Conservation (phyloP, 2,113 vertebrate genomes). For the Melierax canorus region DNA sequence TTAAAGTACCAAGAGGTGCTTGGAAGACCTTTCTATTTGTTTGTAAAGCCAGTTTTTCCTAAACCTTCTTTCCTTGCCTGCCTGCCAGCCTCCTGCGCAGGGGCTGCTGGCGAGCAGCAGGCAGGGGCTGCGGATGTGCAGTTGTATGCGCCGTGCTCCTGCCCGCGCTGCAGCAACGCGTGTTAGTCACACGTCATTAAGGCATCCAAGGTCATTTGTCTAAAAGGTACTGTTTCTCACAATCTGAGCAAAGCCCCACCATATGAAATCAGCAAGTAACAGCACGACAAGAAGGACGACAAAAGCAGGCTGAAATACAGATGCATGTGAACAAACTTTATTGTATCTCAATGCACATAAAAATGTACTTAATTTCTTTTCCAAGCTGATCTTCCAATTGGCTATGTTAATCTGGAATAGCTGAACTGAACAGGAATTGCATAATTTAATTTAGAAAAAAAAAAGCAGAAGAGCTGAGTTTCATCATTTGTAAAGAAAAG, state of each 20-base stretch:
- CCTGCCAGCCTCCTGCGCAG: not conserved
- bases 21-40: not conserved
- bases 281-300: not conserved
- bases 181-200: not conserved
- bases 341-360: not conserved
- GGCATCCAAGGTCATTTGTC: rapidly evolving
- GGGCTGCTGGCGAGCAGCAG: not conserved
- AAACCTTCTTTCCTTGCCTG: not conserved
- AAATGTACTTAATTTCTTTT: not conserved
- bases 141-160: rapidly evolving
- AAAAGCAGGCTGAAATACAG: not conserved
- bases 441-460: not conserved
- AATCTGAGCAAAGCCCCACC: not conserved
- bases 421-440: not conserved
- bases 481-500: not conserved
- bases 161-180: rapidly evolving
- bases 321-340: not conserved
- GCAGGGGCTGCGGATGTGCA: not conserved
- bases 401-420: not conserved
- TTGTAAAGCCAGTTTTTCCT: not conserved
- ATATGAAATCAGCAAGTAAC: not conserved
- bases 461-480: not conserved
- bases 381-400: not conserved
- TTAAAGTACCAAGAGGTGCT: not conserved
- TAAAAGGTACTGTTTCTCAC: not conserved